Evolutionary conservation across 2,113 vertebrate species (phyloP).

Genomic region (Uria lomvia): DNA sequence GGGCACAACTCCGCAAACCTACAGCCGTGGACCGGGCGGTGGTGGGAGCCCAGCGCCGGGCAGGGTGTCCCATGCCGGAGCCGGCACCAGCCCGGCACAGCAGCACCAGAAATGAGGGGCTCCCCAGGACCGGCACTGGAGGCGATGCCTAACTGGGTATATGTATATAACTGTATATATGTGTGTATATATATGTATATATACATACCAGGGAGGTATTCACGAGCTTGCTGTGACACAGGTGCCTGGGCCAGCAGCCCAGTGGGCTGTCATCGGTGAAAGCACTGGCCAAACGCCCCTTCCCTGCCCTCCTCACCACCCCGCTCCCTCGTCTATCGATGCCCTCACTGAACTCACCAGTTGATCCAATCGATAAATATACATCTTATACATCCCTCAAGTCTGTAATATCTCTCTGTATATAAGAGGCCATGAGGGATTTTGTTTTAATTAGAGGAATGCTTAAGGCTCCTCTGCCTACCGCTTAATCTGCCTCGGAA

Average conservation of each 20-base stretch:
- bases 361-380: background rate
- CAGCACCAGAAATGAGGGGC: background rate
- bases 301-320: background rate
- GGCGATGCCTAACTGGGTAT: background rate
- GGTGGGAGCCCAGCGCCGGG: background rate
- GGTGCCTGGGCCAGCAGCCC: background rate
- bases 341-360: background rate
- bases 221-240: rapidly evolving
- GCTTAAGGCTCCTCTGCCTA: conserved; percentile 4
- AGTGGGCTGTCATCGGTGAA: background rate
- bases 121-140: background rate
- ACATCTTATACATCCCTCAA: background rate
- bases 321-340: rapidly evolving
- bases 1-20: background rate
- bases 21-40: rapidly evolving
- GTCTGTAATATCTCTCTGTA: background rate
- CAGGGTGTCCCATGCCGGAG: rapidly evolving
- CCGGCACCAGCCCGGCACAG: background rate
- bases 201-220: background rate
- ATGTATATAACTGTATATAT: no score
- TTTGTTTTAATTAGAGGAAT: conserved; percentile 51
- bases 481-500: background rate
- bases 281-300: rapidly evolving
- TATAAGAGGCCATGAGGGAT: background rate
- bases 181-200: no score